Percentiles rank a stretch among this genome's conserved stretches.
phyloP scores from a whole-genome alignment of 2,797 vertebrate genomes.

The Sylvia borin region DNA sequence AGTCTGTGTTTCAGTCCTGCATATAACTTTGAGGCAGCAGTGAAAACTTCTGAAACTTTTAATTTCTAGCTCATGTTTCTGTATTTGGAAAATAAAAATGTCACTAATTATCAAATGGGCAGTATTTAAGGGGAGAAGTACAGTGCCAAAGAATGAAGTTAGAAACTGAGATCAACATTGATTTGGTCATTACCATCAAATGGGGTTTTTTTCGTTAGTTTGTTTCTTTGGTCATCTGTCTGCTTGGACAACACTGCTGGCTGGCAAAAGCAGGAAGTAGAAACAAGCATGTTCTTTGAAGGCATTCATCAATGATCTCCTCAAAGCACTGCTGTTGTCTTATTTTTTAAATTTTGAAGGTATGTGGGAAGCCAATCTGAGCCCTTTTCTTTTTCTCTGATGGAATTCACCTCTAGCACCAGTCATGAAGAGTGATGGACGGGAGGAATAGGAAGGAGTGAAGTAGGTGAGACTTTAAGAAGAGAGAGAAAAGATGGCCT shows the following conservation, averaged over 20 bases:
- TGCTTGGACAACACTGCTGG: neutral
- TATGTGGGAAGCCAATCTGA: neutral
- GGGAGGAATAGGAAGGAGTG: neutral
- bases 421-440: neutral
- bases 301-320: neutral
- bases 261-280: neutral
- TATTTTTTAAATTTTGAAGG: neutral
- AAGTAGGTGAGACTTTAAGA: neutral
- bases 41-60: neutral
- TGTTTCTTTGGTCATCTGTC: neutral
- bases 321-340: neutral
- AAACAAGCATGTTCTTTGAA: neutral
- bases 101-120: neutral
- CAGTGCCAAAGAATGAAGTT: neutral
- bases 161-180: neutral
- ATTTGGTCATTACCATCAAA: neutral
- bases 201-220: rapidly evolving
- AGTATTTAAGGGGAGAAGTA: neutral
- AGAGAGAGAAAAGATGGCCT: neutral
- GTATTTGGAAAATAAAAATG: neutral
- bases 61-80: neutral
- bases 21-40: neutral
- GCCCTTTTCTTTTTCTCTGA: rapidly evolving
- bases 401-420: neutral
- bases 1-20: neutral